These are phyloP conservation scores for Loripinus fragilis DNA, from an alignment of 2,888 invertebrate species.

Conservation along the genomic window DNA sequence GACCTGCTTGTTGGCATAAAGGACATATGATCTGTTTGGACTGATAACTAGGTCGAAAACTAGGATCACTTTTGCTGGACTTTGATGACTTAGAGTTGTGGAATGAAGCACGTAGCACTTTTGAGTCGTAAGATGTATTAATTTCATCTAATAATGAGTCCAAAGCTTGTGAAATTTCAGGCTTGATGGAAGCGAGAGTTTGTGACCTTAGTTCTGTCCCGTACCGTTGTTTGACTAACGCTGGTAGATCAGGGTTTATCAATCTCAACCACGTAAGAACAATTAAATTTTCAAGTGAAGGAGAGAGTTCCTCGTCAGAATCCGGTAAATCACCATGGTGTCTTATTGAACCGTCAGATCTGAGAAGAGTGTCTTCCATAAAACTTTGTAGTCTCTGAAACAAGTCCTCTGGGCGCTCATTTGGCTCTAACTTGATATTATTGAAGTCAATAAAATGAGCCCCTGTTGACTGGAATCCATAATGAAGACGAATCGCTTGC, in stretches of 20 bases:
- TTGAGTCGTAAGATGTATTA: constrained; percentile 30
- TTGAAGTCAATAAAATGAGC: constrained; percentile 57
- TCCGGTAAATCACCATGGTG: constrained; percentile 43
- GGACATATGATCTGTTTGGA: too few species aligned
- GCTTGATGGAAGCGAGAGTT: constrained; percentile 43
- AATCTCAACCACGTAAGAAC: constrained; percentile 56
- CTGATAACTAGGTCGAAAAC: not conserved
- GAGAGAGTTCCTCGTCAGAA: constrained; percentile 45
- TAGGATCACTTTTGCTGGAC: not conserved
- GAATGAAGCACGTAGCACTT: constrained; percentile 24
- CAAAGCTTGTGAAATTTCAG: constrained; percentile 57
- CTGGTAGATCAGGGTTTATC: constrained; percentile 50
- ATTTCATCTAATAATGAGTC: constrained; percentile 57
- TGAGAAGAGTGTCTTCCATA: constrained; percentile 52
- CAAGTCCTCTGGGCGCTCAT: constrained; percentile 56
- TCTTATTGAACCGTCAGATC: constrained; percentile 31
- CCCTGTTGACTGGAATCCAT: constrained; percentile 66
- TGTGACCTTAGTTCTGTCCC: constrained; percentile 52
- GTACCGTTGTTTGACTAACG: constrained; percentile 58
- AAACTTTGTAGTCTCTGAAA: constrained; percentile 54
- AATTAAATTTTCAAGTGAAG: constrained; percentile 59
- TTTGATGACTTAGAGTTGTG: not conserved
- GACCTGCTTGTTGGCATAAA: constrained; percentile 8
- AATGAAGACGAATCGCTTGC: constrained; percentile 50
- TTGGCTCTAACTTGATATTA: constrained; percentile 37